Base-by-base conservation (phyloP, 1,140 invertebrate species). In the Camponotus floridanus region DNA sequence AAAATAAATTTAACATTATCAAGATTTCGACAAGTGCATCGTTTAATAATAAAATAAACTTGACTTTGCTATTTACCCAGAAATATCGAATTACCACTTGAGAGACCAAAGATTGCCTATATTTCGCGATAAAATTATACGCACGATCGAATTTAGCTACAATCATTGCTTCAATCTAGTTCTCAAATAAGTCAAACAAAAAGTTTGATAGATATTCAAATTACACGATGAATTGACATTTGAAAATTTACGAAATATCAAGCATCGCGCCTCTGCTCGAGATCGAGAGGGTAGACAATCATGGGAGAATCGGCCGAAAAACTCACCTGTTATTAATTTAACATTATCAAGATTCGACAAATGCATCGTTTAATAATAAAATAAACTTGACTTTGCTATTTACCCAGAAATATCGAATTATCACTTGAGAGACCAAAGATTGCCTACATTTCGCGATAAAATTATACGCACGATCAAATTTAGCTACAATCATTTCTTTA, bases 271-370 rank as follows among this genome's bases (percentile, higher is more conserved):
- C 36, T 7, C 18, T 26, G 26, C 26, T 59, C 65, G 36, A 26
- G 55, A 61, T 45, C 78, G 65, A 45, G n/a, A 74, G 79, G 67
- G 42, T 83, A 61, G 51, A 45, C 65, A n/a, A 55, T 11, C 62
- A 36, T 15, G 15, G 26, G 1, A n/a, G n/a, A 31, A 42, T 15
- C 36, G 36, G 51, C 26, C 51, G 39, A 83, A 73, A 71, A 71
- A 81, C 26, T 74, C 79, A 67, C 55, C 55, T 59, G 79, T 73
- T 73, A 73, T 81, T 88, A 45, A 83, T 73, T 61, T 42, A 61
- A 68, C 8, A 39, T 45, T 4, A 18, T 21, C 36, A 65, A 64
- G 13, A 64, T 61, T 45, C n/a, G 7, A 80, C 61, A 18, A 31
- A 26, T 51, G 21, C 55, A 18, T 36, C 42, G 36, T 55, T n/a